Conservation (phyloP, 2,888 invertebrate species). For the Dasypogon diadema region DNA sequence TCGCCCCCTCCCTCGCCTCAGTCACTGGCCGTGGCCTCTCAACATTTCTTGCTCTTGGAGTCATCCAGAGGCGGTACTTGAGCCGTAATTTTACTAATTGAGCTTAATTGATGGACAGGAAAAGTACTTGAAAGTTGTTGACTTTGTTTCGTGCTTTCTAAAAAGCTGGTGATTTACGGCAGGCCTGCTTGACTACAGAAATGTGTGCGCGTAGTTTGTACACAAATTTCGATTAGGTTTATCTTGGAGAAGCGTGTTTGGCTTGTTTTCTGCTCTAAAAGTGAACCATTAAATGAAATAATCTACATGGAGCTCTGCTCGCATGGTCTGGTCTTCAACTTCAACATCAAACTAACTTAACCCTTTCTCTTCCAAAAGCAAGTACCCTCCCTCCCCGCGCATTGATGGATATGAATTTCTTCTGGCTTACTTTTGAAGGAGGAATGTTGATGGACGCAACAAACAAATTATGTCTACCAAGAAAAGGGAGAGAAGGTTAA, state of each 20-base stretch:
- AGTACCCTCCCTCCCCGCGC: neutral
- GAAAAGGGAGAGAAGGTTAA: conserved; percentile 31
- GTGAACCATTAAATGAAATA: conserved; percentile 14
- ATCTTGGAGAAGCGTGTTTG: conserved; percentile 21
- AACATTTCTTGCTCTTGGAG: neutral
- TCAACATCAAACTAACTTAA: too few relatives aligned
- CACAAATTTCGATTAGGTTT: conserved; percentile 36
- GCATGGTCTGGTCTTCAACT: conserved; percentile 12
- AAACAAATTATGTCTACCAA: conserved; percentile 19
- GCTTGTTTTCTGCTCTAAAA: neutral
- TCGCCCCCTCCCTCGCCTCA: neutral
- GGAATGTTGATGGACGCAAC: neutral
- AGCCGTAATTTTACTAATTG: conserved; percentile 40
- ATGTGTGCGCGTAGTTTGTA: neutral
- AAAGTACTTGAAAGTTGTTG: conserved; percentile 41
- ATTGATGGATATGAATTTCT: neutral
- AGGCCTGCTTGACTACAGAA: neutral
- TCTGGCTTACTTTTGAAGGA: neutral
- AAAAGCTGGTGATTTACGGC: conserved; percentile 40
- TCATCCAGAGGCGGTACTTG: conserved; percentile 18
- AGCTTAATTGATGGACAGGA: conserved; percentile 25
- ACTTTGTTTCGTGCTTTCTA: conserved; percentile 46
- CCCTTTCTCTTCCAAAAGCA: too few relatives aligned
- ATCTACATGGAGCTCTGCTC: neutral
- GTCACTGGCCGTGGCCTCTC: neutral